Conservation (phyloP, 2,113 vertebrate species). For the Otolemur garnettii region DNA sequence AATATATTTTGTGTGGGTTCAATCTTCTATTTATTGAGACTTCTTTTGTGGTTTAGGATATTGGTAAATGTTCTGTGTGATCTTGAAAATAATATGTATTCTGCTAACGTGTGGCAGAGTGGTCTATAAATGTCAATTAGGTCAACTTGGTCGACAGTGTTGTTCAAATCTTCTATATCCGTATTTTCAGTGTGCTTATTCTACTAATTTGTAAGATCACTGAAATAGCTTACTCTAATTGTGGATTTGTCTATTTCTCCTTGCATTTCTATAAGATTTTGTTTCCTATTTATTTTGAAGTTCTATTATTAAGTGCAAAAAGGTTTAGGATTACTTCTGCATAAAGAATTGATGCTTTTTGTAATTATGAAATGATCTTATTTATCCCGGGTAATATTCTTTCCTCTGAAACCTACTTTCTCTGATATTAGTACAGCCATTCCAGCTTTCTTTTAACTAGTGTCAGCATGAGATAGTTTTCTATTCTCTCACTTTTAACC, state of each 20-base stretch:
- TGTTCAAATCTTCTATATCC: background rate
- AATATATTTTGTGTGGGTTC: background rate
- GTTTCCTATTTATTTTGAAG: background rate
- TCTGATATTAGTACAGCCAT: background rate
- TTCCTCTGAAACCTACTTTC: constrained; percentile 24
- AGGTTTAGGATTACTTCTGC: background rate
- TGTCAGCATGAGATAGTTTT: background rate
- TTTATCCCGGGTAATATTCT: background rate
- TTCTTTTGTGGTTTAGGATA: background rate
- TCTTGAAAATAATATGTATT: background rate
- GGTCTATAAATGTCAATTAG: constrained; percentile 6
- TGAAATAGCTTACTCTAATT: background rate
- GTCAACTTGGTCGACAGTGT: background rate
- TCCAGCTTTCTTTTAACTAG: constrained; percentile 30
- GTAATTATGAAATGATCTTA: constrained; percentile 10
- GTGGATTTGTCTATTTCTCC: background rate
- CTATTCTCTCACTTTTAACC: constrained; percentile 11
- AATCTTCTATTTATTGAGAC: background rate
- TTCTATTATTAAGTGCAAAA: constrained; percentile 4
- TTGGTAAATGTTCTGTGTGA: background rate
- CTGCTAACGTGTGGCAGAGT: background rate
- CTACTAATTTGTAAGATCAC: background rate
- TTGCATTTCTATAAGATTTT: background rate
- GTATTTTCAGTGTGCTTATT: constrained; percentile 9
- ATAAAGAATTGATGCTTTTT: background rate